These are phyloP conservation scores for Yponomeuta malinellus DNA, from an alignment of 2,888 invertebrate species.

Conservation along the genomic window DNA sequence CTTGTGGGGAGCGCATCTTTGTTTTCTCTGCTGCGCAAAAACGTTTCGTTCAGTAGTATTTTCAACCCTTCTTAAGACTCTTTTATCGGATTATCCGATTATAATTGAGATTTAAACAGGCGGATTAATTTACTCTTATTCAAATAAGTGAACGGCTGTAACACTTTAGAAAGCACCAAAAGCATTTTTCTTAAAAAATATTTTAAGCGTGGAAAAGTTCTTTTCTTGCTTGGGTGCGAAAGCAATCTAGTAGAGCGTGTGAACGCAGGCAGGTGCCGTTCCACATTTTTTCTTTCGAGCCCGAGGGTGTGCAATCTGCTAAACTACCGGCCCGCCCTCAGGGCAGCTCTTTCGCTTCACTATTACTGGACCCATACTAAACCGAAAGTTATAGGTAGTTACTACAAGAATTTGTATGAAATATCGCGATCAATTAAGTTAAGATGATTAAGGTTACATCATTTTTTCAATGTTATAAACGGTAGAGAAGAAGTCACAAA, in stretches of 20 bases:
- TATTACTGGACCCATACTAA: neutral
- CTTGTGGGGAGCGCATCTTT: conserved; percentile 17
- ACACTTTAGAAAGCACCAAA: conserved; percentile 31
- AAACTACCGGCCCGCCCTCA: conserved; percentile 21
- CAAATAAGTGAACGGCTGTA: conserved; percentile 25
- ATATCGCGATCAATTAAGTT: no score
- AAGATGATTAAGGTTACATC: no score
- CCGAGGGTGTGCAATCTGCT: conserved; percentile 24
- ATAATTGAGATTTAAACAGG: conserved; percentile 5
- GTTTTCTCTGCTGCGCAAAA: conserved; percentile 19
- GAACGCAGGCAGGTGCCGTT: conserved; percentile 49
- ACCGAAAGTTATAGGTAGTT: neutral
- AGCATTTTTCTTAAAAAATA: conserved; percentile 31
- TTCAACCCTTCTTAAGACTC: conserved; percentile 14
- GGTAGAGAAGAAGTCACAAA: no score
- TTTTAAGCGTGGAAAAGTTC: conserved; percentile 39
- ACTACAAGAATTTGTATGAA: neutral
- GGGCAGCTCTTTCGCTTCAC: conserved; percentile 12
- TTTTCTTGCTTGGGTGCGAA: conserved; percentile 40
- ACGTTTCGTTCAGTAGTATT: conserved; percentile 4
- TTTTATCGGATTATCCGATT: conserved; percentile 14
- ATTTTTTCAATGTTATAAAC: no score
- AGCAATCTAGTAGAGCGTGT: conserved; percentile 55
- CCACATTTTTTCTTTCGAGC: conserved; percentile 34
- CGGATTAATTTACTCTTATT: conserved; percentile 11